Base-by-base conservation (phyloP, 2,113 vertebrate species). In the Zapornia atra region DNA sequence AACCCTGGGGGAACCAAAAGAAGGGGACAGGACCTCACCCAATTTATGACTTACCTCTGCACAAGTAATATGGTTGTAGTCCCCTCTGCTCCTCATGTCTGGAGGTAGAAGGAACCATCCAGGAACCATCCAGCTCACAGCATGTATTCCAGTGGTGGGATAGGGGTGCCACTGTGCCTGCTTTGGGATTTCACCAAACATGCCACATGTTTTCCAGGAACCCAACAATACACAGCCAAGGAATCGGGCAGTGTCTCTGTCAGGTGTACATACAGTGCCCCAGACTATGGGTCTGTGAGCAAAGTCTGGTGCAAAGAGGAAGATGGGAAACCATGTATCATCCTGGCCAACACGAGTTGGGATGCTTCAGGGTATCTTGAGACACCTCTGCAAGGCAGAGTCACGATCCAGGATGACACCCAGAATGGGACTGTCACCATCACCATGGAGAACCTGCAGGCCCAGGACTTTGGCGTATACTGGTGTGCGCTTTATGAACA, bases 311-410 rank as follows among this genome's bases (percentile, higher is more conserved):
- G 94, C 82, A 84, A 24, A 57, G 8, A 8, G 9, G 26, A 8
- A n/a, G 4, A 2, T 4, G 16, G 4, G 6, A 2, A 40, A 4
- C 0, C 0, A 0, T 96, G 90, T 2, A 2, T 3, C 0, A 1
- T 53, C 5, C 70, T 96, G 88, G 63, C 3, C 66, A 20, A 0
- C 38, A 92, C 33, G 1, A 5, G 13, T 3, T 0, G 5, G 1
- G 5, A 24, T 34, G 2, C 16, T 10, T 3, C 11, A 1, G 6
- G 0, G 5, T 7, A 3, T 1, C 26, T 0, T 5, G 7, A 10
- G 17, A 9, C 4, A 0, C 1, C 19, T 18, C 4, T 3, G 70
- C 33, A 16, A 3, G 29, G 38, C 54, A 72, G 59, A 25, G 10
- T 83, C n/a, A 85, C 3, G 0, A 91, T 97, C 34, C 38, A 26